Base-by-base conservation (phyloP, 2,113 vertebrate genomes). In the Coryphaenoides rupestris region DNA sequence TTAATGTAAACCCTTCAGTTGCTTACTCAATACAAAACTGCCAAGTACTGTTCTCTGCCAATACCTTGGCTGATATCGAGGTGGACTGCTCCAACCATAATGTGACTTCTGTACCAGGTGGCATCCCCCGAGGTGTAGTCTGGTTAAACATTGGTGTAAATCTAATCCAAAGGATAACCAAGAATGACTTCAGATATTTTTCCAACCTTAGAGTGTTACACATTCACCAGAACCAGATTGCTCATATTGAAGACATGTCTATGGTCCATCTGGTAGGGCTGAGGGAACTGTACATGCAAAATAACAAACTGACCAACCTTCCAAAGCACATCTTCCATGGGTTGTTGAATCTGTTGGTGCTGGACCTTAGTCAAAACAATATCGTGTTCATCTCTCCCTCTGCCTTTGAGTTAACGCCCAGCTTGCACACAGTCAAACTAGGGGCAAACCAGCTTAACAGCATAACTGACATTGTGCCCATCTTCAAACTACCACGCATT, bases 21-120 rank as follows among this genome's bases (percentile, higher is more conserved):
- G 16, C 61, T 50, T 77, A 68, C 33, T 73, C 72, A 0, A 66
- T 75, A 24, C 72, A 67, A 57, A 65, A 60, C 66, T 81, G 78
- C 52, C 12, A 1, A 7, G 21, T 60, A 0, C 0, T 2, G 14
- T 70, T 57, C 55, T 24, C 28, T 1, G 26, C 55, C 0, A 19
- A n/a, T 50, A 40, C 33, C 9, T 7, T 7, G 49, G 49, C 16
- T 19, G 49, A n/a, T 19, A 19, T 19, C 15, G n/a, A 0, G 1
- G 16, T 16, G 70, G 21, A 21, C 47, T 52, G 78, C n/a, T 0
- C 0, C 0, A 0, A 1, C 1, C 23, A 3, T 9, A 0, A 67
- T 3, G 60, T 77, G 2, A 21, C 50, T 3, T 2, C 15, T 1
- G 5, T 77, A 14, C 78, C 78, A 0, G 60, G 63, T 0, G 75